Percentiles rank a stretch among this genome's conserved stretches.
These are phyloP conservation scores for Anarhynchus alexandrinus DNA, from an alignment of 2,113 vertebrate genomes.

Conservation along the genomic window DNA sequence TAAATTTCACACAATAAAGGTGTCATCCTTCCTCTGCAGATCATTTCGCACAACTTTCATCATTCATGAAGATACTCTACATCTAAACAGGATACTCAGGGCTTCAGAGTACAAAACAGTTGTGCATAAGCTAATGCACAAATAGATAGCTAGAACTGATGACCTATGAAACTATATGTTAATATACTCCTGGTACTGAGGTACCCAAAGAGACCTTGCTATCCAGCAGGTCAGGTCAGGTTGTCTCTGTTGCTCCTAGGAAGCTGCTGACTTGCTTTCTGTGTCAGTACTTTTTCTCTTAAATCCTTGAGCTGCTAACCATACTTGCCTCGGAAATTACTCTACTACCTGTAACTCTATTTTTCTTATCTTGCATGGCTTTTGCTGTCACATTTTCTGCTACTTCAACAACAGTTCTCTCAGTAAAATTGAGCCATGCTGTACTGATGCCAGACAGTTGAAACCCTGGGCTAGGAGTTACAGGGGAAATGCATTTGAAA, in stretches of 20 bases:
- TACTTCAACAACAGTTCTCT: neutral
- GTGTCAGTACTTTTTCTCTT: neutral
- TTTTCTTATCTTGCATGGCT: neutral
- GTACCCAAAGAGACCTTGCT: neutral
- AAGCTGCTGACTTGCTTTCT: neutral
- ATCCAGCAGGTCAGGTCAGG: neutral
- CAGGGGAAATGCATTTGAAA: neutral
- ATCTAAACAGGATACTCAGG: neutral
- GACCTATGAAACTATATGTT: neutral
- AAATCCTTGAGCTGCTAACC: neutral
- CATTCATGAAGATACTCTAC: neutral
- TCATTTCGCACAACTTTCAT: neutral
- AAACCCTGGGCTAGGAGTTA: neutral
- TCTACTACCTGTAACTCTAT: neutral
- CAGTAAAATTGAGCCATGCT: neutral
- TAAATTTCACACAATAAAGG: neutral
- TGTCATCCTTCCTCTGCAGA: neutral
- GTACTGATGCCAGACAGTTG: neutral
- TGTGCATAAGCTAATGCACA: neutral
- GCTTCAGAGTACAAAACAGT: neutral
- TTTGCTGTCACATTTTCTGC: neutral
- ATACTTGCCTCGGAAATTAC: neutral
- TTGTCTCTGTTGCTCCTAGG: neutral
- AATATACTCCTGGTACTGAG: neutral
- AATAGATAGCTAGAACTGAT: neutral